Conservation (phyloP, 1,140 invertebrate genomes). For the Drosophila grimshawi region DNA sequence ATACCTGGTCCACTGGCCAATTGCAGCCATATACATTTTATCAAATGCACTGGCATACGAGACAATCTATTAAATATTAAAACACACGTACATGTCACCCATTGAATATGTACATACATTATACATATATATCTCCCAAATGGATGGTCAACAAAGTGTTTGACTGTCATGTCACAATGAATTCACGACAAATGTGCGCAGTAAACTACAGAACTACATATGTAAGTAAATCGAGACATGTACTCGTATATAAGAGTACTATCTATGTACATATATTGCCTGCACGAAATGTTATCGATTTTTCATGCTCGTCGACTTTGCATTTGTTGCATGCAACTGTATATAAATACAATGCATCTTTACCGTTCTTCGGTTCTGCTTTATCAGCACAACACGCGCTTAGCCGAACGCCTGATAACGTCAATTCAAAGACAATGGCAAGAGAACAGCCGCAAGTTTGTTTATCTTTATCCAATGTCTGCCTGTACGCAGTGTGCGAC, state of each 20-base stretch:
- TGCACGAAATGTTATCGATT: slow-evolving; percentile 69
- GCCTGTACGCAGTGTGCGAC: slow-evolving; percentile 36
- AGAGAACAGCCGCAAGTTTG: slow-evolving; percentile 22
- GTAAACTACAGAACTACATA: slow-evolving; percentile 69
- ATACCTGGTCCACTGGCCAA: slow-evolving; percentile 37
- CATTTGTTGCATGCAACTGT: slow-evolving; percentile 31
- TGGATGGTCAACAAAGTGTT: slow-evolving; percentile 43
- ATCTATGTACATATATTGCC: slow-evolving; percentile 34
- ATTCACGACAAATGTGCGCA: slow-evolving; percentile 61
- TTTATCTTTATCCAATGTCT: slow-evolving; percentile 30
- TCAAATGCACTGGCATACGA: slow-evolving; percentile 55
- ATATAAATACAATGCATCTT: slow-evolving; percentile 11
- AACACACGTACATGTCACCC: slow-evolving; percentile 32
- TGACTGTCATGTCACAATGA: slow-evolving; percentile 48
- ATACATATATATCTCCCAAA: slow-evolving; percentile 8
- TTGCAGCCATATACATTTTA: slow-evolving; percentile 47
- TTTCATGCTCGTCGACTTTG: slow-evolving; percentile 42
- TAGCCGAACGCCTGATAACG: slow-evolving; percentile 18
- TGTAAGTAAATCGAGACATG: not conserved
- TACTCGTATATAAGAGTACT: slow-evolving; percentile 7
- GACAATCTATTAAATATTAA: slow-evolving; percentile 56
- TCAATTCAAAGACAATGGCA: slow-evolving; percentile 25
- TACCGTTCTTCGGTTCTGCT: slow-evolving; percentile 18
- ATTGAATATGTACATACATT: slow-evolving; percentile 4
- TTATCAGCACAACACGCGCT: slow-evolving; percentile 49